A percentile compares a stretch with the other conserved stretches of the same genome.
Evolutionary conservation across 2,797 vertebrate genomes (phyloP).

Genomic region (Acanthopagrus latus): DNA sequence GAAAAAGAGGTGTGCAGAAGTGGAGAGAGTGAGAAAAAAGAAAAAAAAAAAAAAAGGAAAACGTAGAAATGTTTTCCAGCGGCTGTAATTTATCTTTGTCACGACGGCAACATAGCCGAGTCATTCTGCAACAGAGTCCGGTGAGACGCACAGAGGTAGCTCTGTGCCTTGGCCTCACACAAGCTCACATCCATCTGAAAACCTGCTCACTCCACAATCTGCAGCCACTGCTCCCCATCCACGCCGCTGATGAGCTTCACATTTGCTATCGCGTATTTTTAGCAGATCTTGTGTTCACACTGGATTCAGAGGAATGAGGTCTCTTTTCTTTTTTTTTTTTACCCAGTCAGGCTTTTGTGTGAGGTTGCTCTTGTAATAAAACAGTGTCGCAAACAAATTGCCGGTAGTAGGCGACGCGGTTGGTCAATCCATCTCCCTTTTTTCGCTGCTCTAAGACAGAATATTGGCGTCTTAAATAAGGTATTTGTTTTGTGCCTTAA

Average conservation of each 20-base stretch:
- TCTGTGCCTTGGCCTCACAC: constrained; percentile 83
- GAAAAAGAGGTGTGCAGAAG: constrained; percentile 53
- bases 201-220: constrained; percentile 70
- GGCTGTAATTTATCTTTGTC: constrained; percentile 88
- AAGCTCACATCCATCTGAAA: constrained; percentile 83
- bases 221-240: constrained; percentile 49
- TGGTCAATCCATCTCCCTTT: constrained; percentile 40
- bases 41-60: constrained; percentile 24
- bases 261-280: constrained; percentile 74
- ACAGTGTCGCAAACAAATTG: constrained; percentile 44
- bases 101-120: constrained; percentile 83
- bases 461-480: constrained; percentile 28
- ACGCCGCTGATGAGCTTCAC: constrained; percentile 48
- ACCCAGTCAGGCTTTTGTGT: constrained; percentile 66
- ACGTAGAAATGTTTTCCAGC: constrained; percentile 82
- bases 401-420: constrained; percentile 26
- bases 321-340: constrained; percentile 43
- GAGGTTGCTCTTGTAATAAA: constrained; percentile 55
- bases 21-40: constrained; percentile 20
- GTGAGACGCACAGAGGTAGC: constrained; percentile 83
- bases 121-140: constrained; percentile 84
- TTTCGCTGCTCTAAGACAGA: constrained; percentile 14
- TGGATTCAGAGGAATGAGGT: constrained; percentile 65
- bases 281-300: constrained; percentile 76
- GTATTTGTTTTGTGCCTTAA: constrained; percentile 44